Evolutionary conservation across 2,888 invertebrate species (phyloP), one percentile per base, ranked within the genome.

Genomic region (Priocnemis perturbator): DNA sequence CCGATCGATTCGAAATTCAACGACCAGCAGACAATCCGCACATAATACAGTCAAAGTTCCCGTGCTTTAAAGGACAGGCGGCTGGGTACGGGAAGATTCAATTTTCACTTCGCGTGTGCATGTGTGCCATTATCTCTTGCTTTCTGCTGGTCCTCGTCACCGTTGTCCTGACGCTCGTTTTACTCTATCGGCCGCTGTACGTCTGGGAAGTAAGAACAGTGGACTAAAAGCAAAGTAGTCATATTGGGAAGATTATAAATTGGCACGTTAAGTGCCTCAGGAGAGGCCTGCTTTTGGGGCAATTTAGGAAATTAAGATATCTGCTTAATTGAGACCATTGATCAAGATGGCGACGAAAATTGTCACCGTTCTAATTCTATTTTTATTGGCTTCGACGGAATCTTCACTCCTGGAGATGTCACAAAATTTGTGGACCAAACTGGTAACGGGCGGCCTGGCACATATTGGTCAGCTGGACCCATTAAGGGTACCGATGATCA

Each of bases 391-490:
- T 23, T n/a, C 56, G 57, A 52, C 65, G 0, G 62, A 59, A n/a
- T 58, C 66, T 5, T 72, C 83, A 2, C 74, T 89, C 5, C 63
- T 89, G 30, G 86, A 88, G 60, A 83, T 87, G 84, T 88, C 88
- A 0, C 87, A 83, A 30, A 71, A 78, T 0, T 74, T 89, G n/a
- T 89, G 88, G 88, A 69, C 82, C 57, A 84, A 83, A 58, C 70
- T 85, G 1, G 68, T 89, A 15, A 70, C 82, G 1, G 88, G 89
- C 3, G 87, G 86, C 2, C 66, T 86, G 30, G 71, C 79, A 0
- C 86, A 82, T 55, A 72, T 86, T 0, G 87, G 86, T 2, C 77
- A 67, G 26, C 71, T 89, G 30, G 88, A 89, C 58, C 88, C 88
- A 2, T 67, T 89, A 9, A 73, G 67, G n/a, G 83, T 89, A 0